A percentile compares a stretch with the other conserved stretches of the same genome.
Conservation (phyloP, 2,888 invertebrate genomes). For the Eilema caniola region DNA sequence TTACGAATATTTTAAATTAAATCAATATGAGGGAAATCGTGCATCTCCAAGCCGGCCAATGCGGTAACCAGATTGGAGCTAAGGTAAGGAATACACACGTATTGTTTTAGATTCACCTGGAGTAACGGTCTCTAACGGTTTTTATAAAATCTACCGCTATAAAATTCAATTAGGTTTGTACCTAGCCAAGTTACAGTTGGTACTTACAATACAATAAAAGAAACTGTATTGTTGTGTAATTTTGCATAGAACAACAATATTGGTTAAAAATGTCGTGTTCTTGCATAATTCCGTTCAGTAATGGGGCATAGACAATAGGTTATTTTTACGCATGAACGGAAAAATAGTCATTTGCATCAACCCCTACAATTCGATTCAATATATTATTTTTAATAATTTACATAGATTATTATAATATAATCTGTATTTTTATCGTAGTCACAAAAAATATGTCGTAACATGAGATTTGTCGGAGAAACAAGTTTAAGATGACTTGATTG, state of each 20-base stretch:
- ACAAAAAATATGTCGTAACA: neutral
- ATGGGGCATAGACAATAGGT: conserved; percentile 57
- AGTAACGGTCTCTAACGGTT: conserved; percentile 42
- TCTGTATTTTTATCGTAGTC: neutral
- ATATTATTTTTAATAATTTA: neutral
- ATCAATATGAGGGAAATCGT: conserved; percentile 93
- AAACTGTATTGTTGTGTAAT: conserved; percentile 28
- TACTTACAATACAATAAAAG: conserved; percentile 7
- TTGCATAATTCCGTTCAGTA: conserved; percentile 68
- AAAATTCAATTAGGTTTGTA: conserved; percentile 34
- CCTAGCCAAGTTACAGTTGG: conserved; percentile 13
- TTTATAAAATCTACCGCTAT: conserved; percentile 21
- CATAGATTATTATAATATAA: neutral
- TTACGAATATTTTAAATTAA: conserved; percentile 71
- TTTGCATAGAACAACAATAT: conserved; percentile 41
- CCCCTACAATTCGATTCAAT: conserved; percentile 29
- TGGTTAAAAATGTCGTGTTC: conserved; percentile 45
- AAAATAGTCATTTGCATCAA: conserved; percentile 48
- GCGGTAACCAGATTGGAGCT: conserved; percentile 94
- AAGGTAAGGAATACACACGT: conserved; percentile 69
- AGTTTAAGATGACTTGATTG: neutral
- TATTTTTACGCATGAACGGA: conserved; percentile 59
- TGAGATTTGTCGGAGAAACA: neutral
- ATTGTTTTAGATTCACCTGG: conserved; percentile 28
- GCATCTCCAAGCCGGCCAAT: conserved; percentile 93